These are phyloP conservation scores for Frankliniella intonsa DNA, from an alignment of 2,888 invertebrate species.

Conservation along the genomic window DNA sequence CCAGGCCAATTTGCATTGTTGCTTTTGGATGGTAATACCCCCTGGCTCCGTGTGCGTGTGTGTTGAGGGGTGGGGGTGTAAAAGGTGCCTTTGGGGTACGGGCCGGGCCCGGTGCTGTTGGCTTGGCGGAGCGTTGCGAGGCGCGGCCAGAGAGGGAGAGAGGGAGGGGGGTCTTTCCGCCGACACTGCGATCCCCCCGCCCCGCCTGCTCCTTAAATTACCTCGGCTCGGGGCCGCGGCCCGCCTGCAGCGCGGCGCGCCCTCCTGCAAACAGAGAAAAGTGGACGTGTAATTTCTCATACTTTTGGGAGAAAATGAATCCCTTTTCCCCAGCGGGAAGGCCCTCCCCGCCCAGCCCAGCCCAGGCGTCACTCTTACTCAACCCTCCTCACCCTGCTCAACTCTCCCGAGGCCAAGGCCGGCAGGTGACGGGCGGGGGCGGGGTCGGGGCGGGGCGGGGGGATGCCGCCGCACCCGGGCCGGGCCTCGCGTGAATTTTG, in stretches of 20 bases:
- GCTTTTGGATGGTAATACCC: slow-evolving; percentile 8
- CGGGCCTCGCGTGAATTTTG: too few species aligned
- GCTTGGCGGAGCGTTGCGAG: not conserved
- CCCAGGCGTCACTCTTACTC: too few species aligned
- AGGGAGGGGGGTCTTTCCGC: not conserved
- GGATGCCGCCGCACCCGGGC: not conserved
- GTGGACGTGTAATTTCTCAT: slow-evolving; percentile 20
- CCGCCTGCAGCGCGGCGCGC: not conserved
- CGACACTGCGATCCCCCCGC: not conserved
- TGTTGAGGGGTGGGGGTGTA: not conserved
- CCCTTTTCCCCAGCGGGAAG: not conserved
- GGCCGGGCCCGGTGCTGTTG: too few species aligned
- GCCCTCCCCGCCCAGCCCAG: not conserved
- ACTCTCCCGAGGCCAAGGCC: not conserved
- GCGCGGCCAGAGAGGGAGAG: not conserved
- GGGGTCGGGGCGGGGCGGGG: not conserved
- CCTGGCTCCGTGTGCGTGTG: not conserved
- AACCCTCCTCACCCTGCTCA: too few species aligned
- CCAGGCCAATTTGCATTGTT: slow-evolving; percentile 3
- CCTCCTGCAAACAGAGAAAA: not conserved
- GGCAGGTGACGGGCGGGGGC: not conserved
- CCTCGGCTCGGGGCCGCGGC: not conserved
- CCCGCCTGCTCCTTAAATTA: not conserved
- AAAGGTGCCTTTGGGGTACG: not conserved
- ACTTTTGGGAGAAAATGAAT: not conserved